Evolutionary conservation across 2,797 vertebrate genomes (phyloP).

Genomic region (Phrynocephalus vlangalii): DNA sequence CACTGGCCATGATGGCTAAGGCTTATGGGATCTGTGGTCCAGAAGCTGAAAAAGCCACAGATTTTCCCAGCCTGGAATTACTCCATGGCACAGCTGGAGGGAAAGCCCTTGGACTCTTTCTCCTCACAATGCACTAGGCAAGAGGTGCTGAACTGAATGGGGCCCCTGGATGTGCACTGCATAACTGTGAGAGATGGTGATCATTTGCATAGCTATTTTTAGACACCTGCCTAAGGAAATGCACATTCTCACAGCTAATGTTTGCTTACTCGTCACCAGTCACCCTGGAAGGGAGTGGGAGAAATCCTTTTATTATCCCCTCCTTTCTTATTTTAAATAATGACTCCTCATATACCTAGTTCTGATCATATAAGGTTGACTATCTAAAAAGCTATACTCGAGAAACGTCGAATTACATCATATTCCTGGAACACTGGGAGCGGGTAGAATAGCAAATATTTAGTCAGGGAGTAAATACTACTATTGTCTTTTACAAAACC

Average conservation of each 20-base stretch:
- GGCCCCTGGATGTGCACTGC: neutral
- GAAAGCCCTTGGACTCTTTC: neutral
- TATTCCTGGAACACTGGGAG: neutral
- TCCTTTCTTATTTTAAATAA: conserved; percentile 21
- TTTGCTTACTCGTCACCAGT: neutral
- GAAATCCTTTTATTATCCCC: neutral
- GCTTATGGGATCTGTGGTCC: neutral
- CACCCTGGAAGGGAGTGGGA: neutral
- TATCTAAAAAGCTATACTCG: conserved; percentile 15
- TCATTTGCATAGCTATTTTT: neutral
- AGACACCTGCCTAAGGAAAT: neutral
- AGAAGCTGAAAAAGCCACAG: neutral
- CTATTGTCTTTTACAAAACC: neutral
- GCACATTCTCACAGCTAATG: neutral
- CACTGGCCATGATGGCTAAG: neutral
- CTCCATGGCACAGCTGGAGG: neutral
- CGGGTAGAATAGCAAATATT: conserved; percentile 8
- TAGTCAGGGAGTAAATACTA: neutral
- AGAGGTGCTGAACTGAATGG: neutral
- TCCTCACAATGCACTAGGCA: neutral
- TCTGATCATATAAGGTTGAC: neutral
- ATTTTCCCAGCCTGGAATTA: neutral
- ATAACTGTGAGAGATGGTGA: neutral
- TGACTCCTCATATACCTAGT: conserved; percentile 34
- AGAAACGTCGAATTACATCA: conserved; percentile 16